phyloP scores from a whole-genome alignment of 2,113 vertebrate species.

The Aythya baeri region DNA sequence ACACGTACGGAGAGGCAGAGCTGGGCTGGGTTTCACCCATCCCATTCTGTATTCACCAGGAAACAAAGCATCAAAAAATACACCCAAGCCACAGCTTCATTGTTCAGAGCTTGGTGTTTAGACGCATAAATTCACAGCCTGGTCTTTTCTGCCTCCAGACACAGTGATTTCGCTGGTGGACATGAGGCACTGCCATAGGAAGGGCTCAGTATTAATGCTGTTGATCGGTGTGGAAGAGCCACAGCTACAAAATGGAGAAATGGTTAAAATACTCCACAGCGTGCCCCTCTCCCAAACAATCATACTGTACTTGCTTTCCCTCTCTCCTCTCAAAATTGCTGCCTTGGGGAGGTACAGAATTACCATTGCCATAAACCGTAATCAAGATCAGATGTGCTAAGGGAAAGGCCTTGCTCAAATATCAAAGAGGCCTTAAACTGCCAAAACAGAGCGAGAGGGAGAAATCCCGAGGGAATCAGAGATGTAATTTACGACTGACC shows the following conservation, averaged over 20 bases:
- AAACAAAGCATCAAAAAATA: neutral
- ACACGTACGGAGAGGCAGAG: neutral
- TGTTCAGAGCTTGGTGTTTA: neutral
- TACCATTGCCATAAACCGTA: neutral
- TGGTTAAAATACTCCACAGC: neutral
- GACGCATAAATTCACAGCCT: neutral
- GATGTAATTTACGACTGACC: constrained; percentile 31
- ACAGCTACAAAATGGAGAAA: neutral
- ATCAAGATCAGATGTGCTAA: constrained; percentile 60
- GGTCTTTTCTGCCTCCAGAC: neutral
- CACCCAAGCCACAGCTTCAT: neutral
- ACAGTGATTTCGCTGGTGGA: neutral
- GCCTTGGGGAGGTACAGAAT: constrained; percentile 54
- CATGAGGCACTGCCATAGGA: neutral
- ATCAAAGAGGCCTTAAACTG: constrained; percentile 52
- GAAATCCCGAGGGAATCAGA: neutral
- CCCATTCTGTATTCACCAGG: neutral
- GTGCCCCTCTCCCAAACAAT: neutral
- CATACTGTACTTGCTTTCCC: neutral
- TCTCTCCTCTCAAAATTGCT: neutral
- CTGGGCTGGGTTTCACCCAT: neutral
- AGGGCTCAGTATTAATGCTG: neutral
- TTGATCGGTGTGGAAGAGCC: accelerated
- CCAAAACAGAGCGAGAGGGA: constrained; percentile 4
- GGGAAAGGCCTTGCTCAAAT: constrained; percentile 51